Evolutionary conservation across 35 echinoderm and acorn worm genomes (phyloP).

Genomic region (Ophiothrix spiculata): DNA sequence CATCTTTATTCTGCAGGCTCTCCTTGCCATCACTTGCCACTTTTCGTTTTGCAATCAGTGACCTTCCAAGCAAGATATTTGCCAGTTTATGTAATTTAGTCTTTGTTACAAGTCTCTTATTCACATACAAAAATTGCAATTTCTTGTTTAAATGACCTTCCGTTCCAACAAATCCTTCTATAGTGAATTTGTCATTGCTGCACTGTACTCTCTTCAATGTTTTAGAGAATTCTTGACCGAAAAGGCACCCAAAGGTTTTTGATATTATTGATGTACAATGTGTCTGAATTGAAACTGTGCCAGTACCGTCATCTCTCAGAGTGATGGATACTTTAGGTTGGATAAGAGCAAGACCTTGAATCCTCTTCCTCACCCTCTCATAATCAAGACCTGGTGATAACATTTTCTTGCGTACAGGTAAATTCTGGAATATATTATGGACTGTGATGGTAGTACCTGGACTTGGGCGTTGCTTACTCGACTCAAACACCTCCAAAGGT

Average conservation of each 20-base stretch:
- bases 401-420: slow-evolving; percentile 78
- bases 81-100: slow-evolving; percentile 82
- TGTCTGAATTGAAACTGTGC: slow-evolving; percentile 81
- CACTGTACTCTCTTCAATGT: slow-evolving; percentile 45
- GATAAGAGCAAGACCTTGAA: slow-evolving; percentile 71
- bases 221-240: slow-evolving; percentile 55
- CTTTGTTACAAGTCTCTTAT: slow-evolving; percentile 62
- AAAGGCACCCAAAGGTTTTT: slow-evolving; percentile 70
- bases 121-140: slow-evolving; percentile 87
- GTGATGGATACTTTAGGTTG: slow-evolving; percentile 78
- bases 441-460: slow-evolving; percentile 87
- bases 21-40: slow-evolving; percentile 13
- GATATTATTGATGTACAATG: slow-evolving; percentile 47
- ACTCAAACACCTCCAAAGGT: slow-evolving; percentile 48
- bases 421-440: slow-evolving; percentile 77
- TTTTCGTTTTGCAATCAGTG: slow-evolving; percentile 49
- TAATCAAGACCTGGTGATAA: slow-evolving; percentile 50
- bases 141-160: slow-evolving; percentile 75
- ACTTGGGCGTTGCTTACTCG: slow-evolving; percentile 49
- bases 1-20: background rate
- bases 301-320: slow-evolving; percentile 76
- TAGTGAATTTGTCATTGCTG: slow-evolving; percentile 22
- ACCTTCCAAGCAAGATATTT: slow-evolving; percentile 59
- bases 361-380: slow-evolving; percentile 46
- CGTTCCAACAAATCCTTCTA: slow-evolving; percentile 65